Evolutionary conservation across 30 jellyfish, hydroid and myxozoan genomes (phyloP).

Genomic region (Nemopilema nomurai): DNA sequence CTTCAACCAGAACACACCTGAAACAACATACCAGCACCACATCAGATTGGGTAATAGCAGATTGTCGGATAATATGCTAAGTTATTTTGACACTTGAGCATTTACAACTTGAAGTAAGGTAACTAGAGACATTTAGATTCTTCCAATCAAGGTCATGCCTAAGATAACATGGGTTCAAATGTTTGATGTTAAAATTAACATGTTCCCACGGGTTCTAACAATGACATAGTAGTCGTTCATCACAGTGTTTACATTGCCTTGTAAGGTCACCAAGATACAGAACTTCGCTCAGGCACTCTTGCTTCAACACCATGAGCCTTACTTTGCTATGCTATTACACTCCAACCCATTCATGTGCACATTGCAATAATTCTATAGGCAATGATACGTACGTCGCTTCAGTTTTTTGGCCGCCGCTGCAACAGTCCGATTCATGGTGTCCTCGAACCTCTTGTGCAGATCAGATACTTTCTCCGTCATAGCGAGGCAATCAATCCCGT

Average conservation of each 20-base stretch:
- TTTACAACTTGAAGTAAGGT: no score
- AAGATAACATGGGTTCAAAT: no score
- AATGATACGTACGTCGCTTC: slow-evolving; percentile 35
- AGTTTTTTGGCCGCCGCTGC: slow-evolving; percentile 30
- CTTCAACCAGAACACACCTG: slow-evolving; percentile 47
- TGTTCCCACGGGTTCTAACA: no score
- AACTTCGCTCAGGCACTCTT: no score
- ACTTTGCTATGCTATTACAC: background rate
- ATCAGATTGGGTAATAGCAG: background rate
- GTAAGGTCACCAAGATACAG: no score
- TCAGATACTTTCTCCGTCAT: slow-evolving; percentile 19
- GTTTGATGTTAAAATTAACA: no score
- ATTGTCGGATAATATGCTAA: background rate
- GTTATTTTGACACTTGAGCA: no score
- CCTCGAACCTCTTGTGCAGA: slow-evolving; percentile 2
- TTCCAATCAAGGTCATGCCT: no score
- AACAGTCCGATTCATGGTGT: slow-evolving; percentile 5
- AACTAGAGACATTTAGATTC: no score
- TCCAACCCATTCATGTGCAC: background rate
- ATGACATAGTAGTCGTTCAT: no score
- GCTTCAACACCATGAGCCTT: no score
- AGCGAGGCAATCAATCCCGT: slow-evolving; percentile 54
- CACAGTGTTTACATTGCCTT: no score
- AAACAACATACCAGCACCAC: background rate
- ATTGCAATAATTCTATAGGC: background rate